phyloP scores from a whole-genome alignment of 2,888 invertebrate species.

The Leucophenga montana region DNA sequence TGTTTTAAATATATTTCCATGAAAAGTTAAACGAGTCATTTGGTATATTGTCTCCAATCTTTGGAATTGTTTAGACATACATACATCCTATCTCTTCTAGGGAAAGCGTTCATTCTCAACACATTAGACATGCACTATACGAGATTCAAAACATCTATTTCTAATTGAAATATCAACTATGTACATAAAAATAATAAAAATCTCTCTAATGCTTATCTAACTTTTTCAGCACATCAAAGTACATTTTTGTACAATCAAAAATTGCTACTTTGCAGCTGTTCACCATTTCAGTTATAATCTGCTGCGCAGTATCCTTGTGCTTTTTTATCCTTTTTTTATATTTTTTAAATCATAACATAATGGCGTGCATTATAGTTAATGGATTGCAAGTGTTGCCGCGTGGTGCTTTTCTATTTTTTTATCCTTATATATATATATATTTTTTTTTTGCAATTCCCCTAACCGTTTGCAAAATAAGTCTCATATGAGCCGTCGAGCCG shows the following conservation, averaged over 20 bases:
- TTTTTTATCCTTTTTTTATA: conserved; percentile 2
- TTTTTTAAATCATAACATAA: conserved; percentile 56
- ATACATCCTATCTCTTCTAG: too few relatives aligned
- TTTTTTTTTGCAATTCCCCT: conserved; percentile 6
- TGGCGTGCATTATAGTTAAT: conserved; percentile 57
- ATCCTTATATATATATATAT: conserved; percentile 3
- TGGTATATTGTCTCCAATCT: too few relatives aligned
- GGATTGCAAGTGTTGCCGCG: conserved; percentile 61
- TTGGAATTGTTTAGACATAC: too few relatives aligned
- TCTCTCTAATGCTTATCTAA: too few relatives aligned
- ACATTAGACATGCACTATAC: too few relatives aligned
- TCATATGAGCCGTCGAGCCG: conserved; percentile 48
- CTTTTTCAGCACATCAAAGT: too few relatives aligned
- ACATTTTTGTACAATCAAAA: conserved; percentile 6
- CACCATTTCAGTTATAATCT: neutral
- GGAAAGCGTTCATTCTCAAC: too few relatives aligned
- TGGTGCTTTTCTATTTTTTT: neutral
- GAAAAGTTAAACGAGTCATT: too few relatives aligned
- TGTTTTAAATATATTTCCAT: too few relatives aligned
- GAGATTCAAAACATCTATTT: too few relatives aligned
- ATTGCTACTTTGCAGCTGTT: neutral
- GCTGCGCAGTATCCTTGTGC: neutral
- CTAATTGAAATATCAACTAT: neutral
- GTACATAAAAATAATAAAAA: too few relatives aligned
- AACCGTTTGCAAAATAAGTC: conserved; percentile 25